These are phyloP conservation scores for Rhabdornis inornatus DNA, from an alignment of 2,113 vertebrate species.

Conservation along the genomic window DNA sequence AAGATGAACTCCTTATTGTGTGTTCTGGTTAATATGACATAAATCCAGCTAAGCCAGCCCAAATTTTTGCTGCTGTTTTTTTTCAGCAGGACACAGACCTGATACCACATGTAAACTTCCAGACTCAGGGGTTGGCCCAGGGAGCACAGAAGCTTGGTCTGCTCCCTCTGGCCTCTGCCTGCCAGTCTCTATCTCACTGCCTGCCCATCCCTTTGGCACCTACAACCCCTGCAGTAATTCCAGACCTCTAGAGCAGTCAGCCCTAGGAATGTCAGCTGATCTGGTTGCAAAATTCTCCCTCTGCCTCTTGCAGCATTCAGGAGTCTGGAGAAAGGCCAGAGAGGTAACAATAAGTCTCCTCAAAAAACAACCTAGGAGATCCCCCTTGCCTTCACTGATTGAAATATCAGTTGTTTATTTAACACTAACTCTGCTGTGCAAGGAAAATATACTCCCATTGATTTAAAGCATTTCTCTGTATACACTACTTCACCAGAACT, in stretches of 20 bases:
- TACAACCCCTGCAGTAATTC: neutral
- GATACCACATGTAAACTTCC: accelerated
- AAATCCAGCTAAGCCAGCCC: neutral
- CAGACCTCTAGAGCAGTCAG: neutral
- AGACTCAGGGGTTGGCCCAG: neutral
- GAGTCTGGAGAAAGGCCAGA: neutral
- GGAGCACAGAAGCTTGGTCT: neutral
- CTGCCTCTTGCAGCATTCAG: neutral
- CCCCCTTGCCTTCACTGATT: neutral
- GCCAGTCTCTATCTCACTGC: accelerated
- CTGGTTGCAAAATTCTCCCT: neutral
- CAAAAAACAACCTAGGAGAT: constrained; percentile 19
- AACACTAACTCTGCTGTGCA: neutral
- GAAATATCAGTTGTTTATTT: constrained; percentile 54
- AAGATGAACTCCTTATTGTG: neutral
- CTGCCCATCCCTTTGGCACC: neutral
- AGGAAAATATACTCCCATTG: constrained; percentile 14
- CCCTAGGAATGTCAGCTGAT: neutral
- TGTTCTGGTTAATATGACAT: neutral
- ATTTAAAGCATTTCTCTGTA: constrained; percentile 47
- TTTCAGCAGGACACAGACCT: neutral
- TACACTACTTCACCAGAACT: neutral
- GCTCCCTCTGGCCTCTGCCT: neutral
- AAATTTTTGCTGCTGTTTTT: neutral
- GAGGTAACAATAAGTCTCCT: neutral